Percentiles rank a stretch among this genome's conserved stretches.
Evolutionary conservation across 1,140 invertebrate genomes (phyloP).

Genomic region (Polypedilum pembai): DNA sequence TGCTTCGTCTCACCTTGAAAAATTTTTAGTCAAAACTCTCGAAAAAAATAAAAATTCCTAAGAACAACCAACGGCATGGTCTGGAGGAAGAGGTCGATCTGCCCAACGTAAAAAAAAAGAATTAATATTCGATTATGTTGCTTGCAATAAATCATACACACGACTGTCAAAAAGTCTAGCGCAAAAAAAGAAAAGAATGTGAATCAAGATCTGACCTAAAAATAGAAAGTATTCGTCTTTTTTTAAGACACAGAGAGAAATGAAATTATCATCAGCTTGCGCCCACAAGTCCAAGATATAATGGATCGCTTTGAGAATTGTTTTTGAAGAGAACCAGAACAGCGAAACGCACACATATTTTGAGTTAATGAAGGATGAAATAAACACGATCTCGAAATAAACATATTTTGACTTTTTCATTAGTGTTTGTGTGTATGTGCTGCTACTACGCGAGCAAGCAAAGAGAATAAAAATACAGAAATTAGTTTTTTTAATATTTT

Average conservation of each 20-base stretch:
- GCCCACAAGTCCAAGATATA: not conserved
- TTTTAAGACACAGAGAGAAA: not conserved
- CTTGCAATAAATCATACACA: too few species aligned
- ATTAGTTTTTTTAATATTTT: not conserved
- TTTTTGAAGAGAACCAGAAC: slow-evolving; percentile 11
- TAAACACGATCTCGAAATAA: not conserved
- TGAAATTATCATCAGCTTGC: slow-evolving; percentile 5
- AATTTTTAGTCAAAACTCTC: too few species aligned
- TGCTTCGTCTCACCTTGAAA: too few species aligned
- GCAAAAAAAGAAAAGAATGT: too few species aligned
- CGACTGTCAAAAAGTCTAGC: too few species aligned
- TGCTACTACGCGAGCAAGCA: not conserved
- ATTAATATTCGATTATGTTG: too few species aligned
- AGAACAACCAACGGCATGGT: too few species aligned
- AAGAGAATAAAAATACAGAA: not conserved
- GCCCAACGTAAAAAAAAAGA: too few species aligned
- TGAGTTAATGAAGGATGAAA: slow-evolving; percentile 18
- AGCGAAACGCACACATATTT: not conserved
- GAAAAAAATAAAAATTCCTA: too few species aligned
- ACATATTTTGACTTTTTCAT: not conserved
- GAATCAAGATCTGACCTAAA: too few species aligned
- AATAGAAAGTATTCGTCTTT: too few species aligned
- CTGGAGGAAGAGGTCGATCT: too few species aligned
- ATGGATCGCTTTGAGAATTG: not conserved
- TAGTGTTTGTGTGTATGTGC: not conserved